Conservation (phyloP, 2,888 invertebrate species). For the Tetropium fuscum region DNA sequence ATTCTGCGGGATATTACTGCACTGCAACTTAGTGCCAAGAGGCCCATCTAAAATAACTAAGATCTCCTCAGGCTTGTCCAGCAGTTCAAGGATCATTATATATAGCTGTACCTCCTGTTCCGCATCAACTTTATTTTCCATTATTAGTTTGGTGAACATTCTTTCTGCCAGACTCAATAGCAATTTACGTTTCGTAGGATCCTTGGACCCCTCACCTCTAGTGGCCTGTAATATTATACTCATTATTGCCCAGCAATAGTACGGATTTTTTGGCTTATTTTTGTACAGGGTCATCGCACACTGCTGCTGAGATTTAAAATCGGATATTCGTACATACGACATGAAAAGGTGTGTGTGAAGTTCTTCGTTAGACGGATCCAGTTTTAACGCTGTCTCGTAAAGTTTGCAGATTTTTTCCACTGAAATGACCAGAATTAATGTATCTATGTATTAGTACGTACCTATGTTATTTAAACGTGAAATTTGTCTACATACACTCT, state of each 20-base stretch:
- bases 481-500: conserved; percentile 76
- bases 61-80: conserved; percentile 85
- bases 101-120: conserved; percentile 95
- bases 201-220: conserved; percentile 63
- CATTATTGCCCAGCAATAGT: conserved; percentile 99
- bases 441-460: no score
- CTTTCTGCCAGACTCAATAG: conserved; percentile 90
- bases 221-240: conserved; percentile 92
- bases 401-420: conserved; percentile 90
- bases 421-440: no score
- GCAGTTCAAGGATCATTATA: conserved; percentile 85
- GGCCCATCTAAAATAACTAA: conserved; percentile 84
- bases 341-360: conserved; percentile 94
- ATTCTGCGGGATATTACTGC: conserved; percentile 76
- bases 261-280: conserved; percentile 92
- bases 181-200: conserved; percentile 74
- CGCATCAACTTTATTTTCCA: conserved; percentile 89
- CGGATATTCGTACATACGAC: conserved; percentile 91
- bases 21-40: conserved; percentile 76
- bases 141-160: conserved; percentile 92
- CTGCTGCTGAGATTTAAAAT: conserved; percentile 91
- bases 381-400: conserved; percentile 90
- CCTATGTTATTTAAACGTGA: not conserved
- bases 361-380: conserved; percentile 91
- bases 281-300: conserved; percentile 93